Evolutionary conservation across 1,140 invertebrate genomes (phyloP).

Genomic region (Drosophila punjabiensis): DNA sequence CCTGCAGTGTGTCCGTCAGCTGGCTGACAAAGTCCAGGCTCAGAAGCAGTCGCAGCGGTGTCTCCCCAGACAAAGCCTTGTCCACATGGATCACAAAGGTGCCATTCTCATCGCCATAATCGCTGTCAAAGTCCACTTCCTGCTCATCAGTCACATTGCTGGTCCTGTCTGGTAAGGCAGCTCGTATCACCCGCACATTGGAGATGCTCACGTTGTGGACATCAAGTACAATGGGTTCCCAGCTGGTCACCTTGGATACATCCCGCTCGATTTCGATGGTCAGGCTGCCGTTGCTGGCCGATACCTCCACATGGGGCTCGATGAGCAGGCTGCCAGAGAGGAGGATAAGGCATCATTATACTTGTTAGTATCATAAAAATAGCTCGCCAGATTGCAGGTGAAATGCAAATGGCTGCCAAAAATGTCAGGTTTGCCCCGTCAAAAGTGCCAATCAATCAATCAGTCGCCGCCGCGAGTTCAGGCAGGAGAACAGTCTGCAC

Average conservation of each 20-base stretch:
- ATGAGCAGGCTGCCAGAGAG: slow-evolving; percentile 72
- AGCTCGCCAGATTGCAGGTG: slow-evolving; percentile 40
- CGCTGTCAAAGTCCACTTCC: slow-evolving; percentile 76
- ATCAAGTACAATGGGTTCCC: slow-evolving; percentile 81
- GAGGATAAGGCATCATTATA: slow-evolving; percentile 10
- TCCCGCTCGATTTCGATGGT: slow-evolving; percentile 76
- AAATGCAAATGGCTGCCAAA: slow-evolving; percentile 59
- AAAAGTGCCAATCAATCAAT: slow-evolving; percentile 79
- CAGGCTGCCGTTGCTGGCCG: slow-evolving; percentile 74
- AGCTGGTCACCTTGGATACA: slow-evolving; percentile 52
- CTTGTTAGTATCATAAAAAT: slow-evolving; percentile 16
- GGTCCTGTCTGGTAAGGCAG: neutral
- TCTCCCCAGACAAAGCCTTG: slow-evolving; percentile 46
- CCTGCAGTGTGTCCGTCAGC: slow-evolving; percentile 89
- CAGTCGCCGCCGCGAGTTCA: slow-evolving; percentile 19
- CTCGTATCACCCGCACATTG: slow-evolving; percentile 73
- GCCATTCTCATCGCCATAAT: slow-evolving; percentile 74
- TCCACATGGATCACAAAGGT: slow-evolving; percentile 71
- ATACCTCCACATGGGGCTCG: slow-evolving; percentile 73
- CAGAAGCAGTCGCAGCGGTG: slow-evolving; percentile 78
- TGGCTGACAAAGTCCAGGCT: slow-evolving; percentile 88
- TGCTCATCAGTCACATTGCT: slow-evolving; percentile 57
- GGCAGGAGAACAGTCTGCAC: slow-evolving; percentile 21
- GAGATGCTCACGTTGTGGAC: slow-evolving; percentile 79
- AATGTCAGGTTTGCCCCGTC: slow-evolving; percentile 61